Base-by-base conservation (phyloP, 2,888 invertebrate genomes). In the Heteromurus nitidus region DNA sequence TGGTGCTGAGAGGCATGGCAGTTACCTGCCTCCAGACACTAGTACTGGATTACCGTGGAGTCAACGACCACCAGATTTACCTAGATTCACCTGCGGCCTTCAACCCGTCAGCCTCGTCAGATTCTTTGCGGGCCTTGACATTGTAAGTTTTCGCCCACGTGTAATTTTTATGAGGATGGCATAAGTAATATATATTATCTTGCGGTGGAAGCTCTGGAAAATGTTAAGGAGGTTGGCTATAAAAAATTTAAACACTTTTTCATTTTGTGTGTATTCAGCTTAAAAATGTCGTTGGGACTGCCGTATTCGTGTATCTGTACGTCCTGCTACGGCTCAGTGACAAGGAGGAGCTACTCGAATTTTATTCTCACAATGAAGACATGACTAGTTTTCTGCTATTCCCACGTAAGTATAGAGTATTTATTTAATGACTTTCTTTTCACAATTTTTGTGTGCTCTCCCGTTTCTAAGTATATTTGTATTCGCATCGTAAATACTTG, bases 21-120 rank as follows among this genome's bases (percentile, higher is more conserved):
- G 60, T 24, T 80, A 76, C 70, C 24, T 80, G 47, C 80, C 83
- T 58, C 75, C 80, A 26, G 83, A 76, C 47, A 69, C 80, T 22
- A 75, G 76, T 18, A 83, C 83, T 18, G 83, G 83, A 9, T 55
- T 83, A 24, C 74, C 83, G 7, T 83, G 83, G 83, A 72, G 72
- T 31, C 80, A 80, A 31, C 55, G 83, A 55, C 83, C 83, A 1
- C 83, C 83, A 1, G 76, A 74, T 30, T 58, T 83, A 7, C 83
- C 83, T 2, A 58, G 83, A 42, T 80, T 83, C 22, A 83, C 83
- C 0, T 83, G 80, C 42, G 83, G 83, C 18, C 80, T 83, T 67
- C 30, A 67, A 18, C 80, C 83, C 5, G 72, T 53, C n/a, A 72
- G 53, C n/a, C 60, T 83, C 30, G 80, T 83, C 58, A 76, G 68